Base-by-base conservation (phyloP, 2,797 vertebrate species). In the Diplodus sargus region DNA sequence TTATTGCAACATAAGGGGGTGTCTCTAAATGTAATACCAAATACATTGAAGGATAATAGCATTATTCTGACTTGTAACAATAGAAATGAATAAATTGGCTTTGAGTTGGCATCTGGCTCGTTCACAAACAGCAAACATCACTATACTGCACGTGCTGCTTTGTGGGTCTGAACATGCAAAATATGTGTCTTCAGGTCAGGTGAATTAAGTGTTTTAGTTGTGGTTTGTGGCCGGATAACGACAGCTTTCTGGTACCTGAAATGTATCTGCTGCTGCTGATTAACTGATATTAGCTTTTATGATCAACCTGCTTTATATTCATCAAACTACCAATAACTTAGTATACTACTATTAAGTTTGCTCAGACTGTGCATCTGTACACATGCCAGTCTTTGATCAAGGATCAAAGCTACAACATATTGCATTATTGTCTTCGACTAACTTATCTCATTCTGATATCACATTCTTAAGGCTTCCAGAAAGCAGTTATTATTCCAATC, bases 361-460 rank as follows among this genome's bases (percentile, higher is more conserved):
- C 56, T 59, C 30, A 30, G 45, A 34, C 49, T 84, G 45, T 7
- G 45, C 4, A 52, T 62, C 49, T 84, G 39, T 7, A 45, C 4
- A 52, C 57, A 16, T 22, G 43, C 45, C 12, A 47, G 28, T 49
- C 43, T 58, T 49, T 61, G 72, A 83, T 76, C 49, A 56, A 23
- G 1, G 3, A 73, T 70, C 18, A 64, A 66, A 63, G 51, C 30
- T 12, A 4, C 22, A 73, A 16, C 10, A 3, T 25, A 4, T 12
- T 53, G 25, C 34, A 63, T 39, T 45, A 18, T 57, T 42, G 23
- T 70, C 53, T 49, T 49, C 17, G 52, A 73, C 28, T 64, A 15
- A 25, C 56, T 71, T 20, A n/a, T 71, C 56, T 63, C 7, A 58
- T 17, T 69, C 9, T 65, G 28, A 54, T 60, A 63, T 80, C 30